A percentile compares a stretch with the other conserved stretches of the same genome.
phyloP scores from a whole-genome alignment of 2,113 vertebrate species.

The Platichthys flesus region DNA sequence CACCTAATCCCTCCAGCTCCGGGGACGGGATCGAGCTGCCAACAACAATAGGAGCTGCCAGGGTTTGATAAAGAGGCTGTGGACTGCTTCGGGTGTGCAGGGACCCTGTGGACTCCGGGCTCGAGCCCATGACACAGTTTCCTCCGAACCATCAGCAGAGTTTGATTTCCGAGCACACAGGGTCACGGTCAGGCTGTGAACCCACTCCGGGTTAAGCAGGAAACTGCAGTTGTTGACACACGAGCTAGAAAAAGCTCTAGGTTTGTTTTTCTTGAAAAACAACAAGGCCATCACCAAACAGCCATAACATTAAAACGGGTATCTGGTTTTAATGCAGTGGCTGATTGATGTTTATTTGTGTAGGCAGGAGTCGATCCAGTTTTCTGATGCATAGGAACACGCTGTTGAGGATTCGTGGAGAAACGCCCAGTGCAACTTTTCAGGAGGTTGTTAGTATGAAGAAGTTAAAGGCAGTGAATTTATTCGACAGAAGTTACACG shows the following conservation, averaged over 20 bases:
- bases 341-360: neutral
- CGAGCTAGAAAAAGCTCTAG: constrained; percentile 6
- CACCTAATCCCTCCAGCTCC: constrained; percentile 67
- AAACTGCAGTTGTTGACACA: constrained; percentile 40
- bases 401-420: no score
- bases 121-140: constrained; percentile 37
- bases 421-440: no score
- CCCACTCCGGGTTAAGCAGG: constrained; percentile 33
- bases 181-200: constrained; percentile 52
- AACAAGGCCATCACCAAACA: neutral
- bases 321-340: neutral
- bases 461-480: no score
- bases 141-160: constrained; percentile 35
- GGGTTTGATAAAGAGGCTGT: constrained; percentile 70
- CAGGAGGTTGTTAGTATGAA: no score
- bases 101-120: constrained; percentile 44
- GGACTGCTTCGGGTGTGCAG: constrained; percentile 56
- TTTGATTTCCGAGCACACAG: constrained; percentile 15
- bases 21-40: constrained; percentile 65
- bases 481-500: no score
- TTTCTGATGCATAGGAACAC: no score
- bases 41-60: constrained; percentile 76
- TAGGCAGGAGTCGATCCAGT: neutral
- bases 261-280: neutral
- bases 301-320: neutral